A percentile compares a stretch with the other conserved stretches of the same genome.
Evolutionary conservation across 1,140 invertebrate species (phyloP).

Genomic region (Pararge aegeria): DNA sequence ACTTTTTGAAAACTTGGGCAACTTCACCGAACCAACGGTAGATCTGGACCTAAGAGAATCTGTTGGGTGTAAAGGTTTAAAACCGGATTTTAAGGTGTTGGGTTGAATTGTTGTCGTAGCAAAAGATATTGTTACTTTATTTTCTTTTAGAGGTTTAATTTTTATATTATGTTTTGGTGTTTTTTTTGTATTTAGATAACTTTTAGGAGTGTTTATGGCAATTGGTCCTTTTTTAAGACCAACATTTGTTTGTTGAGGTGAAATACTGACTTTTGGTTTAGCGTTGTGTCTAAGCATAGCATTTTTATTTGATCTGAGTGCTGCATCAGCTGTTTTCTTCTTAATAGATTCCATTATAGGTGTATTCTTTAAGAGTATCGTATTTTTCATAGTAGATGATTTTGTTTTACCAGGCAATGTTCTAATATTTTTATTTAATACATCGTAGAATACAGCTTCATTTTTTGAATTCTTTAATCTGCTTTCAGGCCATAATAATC

Average conservation of each 20-base stretch:
- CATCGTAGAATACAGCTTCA: neutral
- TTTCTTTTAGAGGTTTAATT: constrained; percentile 30
- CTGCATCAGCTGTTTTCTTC: neutral
- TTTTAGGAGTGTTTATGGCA: constrained; percentile 13
- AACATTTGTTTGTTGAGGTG: neutral
- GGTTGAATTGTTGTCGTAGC: constrained; percentile 27
- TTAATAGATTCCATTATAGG: constrained; percentile 19
- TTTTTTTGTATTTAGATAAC: constrained; percentile 16
- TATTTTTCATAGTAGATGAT: neutral
- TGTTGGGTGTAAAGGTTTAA: constrained; percentile 7
- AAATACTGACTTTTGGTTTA: neutral
- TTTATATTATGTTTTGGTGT: constrained; percentile 7
- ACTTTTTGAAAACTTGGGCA: constrained; percentile 1
- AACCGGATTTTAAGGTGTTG: constrained; percentile 4
- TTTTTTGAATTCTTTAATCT: neutral
- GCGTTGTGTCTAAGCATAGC: neutral
- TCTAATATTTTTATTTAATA: neutral
- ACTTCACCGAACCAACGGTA: neutral
- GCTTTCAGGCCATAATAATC: neutral
- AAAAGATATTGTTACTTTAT: constrained; percentile 40
- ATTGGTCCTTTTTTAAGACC: neutral
- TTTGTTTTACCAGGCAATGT: constrained; percentile 12
- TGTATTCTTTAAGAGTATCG: constrained; percentile 19
- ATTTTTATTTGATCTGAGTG: neutral
- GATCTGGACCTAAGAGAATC: neutral